phyloP scores from a whole-genome alignment of 1,140 invertebrate species.

The Drosophila setifemur region DNA sequence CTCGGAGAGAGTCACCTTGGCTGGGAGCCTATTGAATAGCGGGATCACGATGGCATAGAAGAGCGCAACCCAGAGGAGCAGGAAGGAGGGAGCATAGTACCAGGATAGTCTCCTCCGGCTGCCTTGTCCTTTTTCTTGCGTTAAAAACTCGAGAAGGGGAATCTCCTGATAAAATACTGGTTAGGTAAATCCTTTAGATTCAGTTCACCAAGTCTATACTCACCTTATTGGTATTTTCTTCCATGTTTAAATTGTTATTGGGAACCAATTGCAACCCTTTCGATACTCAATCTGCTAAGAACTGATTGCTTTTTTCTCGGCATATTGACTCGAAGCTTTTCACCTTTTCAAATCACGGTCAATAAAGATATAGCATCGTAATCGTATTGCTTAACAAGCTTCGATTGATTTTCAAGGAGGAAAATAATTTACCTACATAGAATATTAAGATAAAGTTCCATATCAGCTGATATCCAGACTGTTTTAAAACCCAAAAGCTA shows the following conservation, averaged over 20 bases:
- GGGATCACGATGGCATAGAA: slow-evolving; percentile 66
- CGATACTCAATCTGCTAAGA: background rate
- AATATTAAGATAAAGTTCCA: background rate
- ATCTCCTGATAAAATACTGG: background rate
- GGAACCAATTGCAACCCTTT: background rate
- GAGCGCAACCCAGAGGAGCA: slow-evolving; percentile 59
- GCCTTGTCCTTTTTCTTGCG: background rate
- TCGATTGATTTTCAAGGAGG: too few species aligned
- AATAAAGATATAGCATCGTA: background rate
- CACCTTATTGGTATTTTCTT: background rate
- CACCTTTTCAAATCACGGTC: background rate
- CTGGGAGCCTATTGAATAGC: slow-evolving; percentile 50
- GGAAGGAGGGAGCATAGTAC: slow-evolving; percentile 60
- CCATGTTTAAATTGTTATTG: background rate
- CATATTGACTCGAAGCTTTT: background rate
- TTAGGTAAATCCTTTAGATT: too few species aligned
- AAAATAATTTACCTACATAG: background rate
- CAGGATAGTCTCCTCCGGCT: slow-evolving; percentile 19
- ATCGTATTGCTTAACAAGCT: background rate
- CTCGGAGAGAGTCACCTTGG: slow-evolving; percentile 34
- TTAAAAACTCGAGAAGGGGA: background rate
- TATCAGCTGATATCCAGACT: background rate
- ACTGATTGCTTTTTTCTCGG: background rate
- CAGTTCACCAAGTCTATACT: background rate
- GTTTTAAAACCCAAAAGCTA: background rate